Conservation (phyloP, 1,140 invertebrate genomes). For the Monochamus saltuarius region DNA sequence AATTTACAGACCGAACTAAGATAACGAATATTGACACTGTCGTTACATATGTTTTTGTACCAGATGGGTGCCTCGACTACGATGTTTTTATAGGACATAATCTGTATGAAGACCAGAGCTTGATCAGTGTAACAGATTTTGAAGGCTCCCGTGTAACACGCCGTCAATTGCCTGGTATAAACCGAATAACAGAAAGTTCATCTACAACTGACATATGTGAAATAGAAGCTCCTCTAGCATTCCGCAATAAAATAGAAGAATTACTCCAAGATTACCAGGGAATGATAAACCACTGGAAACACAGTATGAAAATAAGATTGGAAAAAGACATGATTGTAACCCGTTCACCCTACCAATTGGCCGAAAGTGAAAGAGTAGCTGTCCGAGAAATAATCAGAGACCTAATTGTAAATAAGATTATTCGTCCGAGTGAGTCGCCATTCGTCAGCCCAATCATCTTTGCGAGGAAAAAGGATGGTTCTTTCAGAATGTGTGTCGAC, state of each 20-base stretch:
- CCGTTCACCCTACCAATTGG: too few relatives aligned
- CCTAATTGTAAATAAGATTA: slow-evolving; percentile 44
- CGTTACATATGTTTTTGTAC: slow-evolving; percentile 18
- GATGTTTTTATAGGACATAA: slow-evolving; percentile 16
- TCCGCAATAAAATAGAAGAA: too few relatives aligned
- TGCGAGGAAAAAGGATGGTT: slow-evolving; percentile 46
- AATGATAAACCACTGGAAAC: slow-evolving; percentile 10
- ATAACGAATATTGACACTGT: too few relatives aligned
- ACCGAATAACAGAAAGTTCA: neutral
- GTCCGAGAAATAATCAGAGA: too few relatives aligned
- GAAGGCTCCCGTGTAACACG: slow-evolving; percentile 9
- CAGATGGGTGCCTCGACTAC: slow-evolving; percentile 14
- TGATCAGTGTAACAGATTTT: slow-evolving; percentile 11
- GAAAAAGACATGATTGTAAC: too few relatives aligned
- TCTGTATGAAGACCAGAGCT: slow-evolving; percentile 12
- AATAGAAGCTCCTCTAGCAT: too few relatives aligned
- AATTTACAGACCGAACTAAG: too few relatives aligned
- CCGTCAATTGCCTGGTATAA: slow-evolving; percentile 5
- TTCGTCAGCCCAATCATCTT: slow-evolving; percentile 49
- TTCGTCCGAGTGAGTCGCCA: slow-evolving; percentile 45
- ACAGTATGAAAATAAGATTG: too few relatives aligned
- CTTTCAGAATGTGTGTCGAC: slow-evolving; percentile 47
- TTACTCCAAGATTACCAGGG: neutral
- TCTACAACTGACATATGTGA: neutral
- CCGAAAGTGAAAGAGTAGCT: slow-evolving; percentile 13